Base-by-base conservation (phyloP, 2,888 invertebrate species). In the Invenusta paracnida region DNA sequence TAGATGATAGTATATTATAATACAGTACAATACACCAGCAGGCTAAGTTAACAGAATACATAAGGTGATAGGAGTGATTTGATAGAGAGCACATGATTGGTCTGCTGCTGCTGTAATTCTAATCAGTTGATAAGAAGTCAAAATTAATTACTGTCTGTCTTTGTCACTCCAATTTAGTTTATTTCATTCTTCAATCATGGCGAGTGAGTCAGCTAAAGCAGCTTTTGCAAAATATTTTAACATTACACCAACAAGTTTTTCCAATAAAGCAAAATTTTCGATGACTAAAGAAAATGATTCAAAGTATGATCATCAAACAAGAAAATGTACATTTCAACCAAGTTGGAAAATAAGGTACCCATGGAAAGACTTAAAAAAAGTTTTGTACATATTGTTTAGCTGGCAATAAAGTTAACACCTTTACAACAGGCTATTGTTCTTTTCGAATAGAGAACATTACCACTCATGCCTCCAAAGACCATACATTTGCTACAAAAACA, bases 61-160 rank as follows among this genome's bases (percentile, higher is more conserved):
- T 73, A 73, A 23, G 73, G 5, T 23, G 73, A 73, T 73, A 73
- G 73, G 73, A 73, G 73, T 73, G 73, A 73, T 73, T 73, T 73
- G 73, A 73, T 73, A 73, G 73, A 73, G 73, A 73, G 73, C 73
- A 73, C 73, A 73, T 73, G 73, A 73, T 73, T 73, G 73, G 73
- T 73, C 73, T 73, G 73, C 73, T 73, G 73, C 73, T 73, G 73
- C 73, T 13, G 73, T 73, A 73, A 73, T 73, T 73, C 73, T 73
- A 73, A 73, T 73, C 73, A 5, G 73, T 73, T 23, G 73, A 73
- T 73, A 73, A 73, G 73, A 73, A 73, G 73, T n/a, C n/a, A n/a
- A n/a, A n/a, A n/a, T n/a, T n/a, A n/a, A n/a, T n/a, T n/a, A n/a
- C n/a, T n/a, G n/a, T n/a, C n/a, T 73, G 73, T 73, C 73, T 73